phyloP scores from a whole-genome alignment of 2,888 invertebrate species.

The Lithophane socia region DNA sequence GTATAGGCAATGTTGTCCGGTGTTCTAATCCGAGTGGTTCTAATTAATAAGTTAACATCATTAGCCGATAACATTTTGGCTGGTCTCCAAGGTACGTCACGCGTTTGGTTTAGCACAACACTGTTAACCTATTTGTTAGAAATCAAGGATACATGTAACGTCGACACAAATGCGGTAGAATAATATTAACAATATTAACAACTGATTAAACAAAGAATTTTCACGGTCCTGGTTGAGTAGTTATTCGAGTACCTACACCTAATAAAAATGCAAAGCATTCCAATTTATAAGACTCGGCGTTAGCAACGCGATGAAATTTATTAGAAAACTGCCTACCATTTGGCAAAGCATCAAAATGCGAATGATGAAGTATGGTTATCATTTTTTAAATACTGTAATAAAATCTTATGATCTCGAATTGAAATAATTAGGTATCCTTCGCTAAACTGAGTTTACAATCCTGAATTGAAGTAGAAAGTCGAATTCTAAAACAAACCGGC shows the following conservation, averaged over 20 bases:
- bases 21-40: constrained; percentile 56
- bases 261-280: constrained; percentile 28
- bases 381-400: constrained; percentile 28
- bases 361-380: constrained; percentile 48
- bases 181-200: constrained; percentile 20
- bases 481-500: background rate
- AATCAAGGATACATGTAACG: constrained; percentile 73
- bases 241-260: constrained; percentile 12
- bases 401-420: constrained; percentile 25
- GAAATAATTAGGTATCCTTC: constrained; percentile 22
- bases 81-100: constrained; percentile 77
- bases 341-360: constrained; percentile 70
- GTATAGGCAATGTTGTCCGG: constrained; percentile 63
- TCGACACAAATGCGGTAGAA: constrained; percentile 31
- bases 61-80: constrained; percentile 80
- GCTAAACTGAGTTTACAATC: background rate
- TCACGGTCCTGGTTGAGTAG: constrained; percentile 3
- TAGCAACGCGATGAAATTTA: constrained; percentile 39
- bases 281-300: constrained; percentile 3
- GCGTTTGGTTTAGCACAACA: constrained; percentile 75
- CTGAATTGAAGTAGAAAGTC: background rate
- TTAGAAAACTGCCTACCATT: constrained; percentile 48
- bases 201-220: constrained; percentile 6
- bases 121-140: constrained; percentile 83
- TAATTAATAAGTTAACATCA: constrained; percentile 83